Conservation (phyloP, 2,113 vertebrate species). For the Siniperca knerii region DNA sequence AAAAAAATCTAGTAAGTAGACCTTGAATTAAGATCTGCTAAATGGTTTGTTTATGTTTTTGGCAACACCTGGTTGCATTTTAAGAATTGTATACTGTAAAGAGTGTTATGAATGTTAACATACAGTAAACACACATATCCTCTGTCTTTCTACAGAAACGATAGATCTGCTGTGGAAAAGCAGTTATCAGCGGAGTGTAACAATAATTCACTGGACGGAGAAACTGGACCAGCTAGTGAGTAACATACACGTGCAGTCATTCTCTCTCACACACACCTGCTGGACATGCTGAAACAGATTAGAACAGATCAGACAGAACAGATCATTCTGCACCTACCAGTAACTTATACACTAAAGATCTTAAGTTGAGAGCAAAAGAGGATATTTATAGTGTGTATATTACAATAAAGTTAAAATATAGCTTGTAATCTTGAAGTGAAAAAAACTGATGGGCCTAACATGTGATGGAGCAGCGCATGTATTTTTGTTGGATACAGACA, state of each 20-base stretch:
- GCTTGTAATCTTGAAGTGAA: not conserved
- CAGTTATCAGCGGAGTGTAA: slow-evolving; percentile 72
- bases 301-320: not conserved
- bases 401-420: not conserved
- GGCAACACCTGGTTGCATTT: not conserved
- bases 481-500: no score
- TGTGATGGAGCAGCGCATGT: no score
- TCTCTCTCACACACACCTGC: not conserved
- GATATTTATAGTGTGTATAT: not conserved
- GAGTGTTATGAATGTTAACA: not conserved
- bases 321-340: no score
- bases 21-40: not conserved
- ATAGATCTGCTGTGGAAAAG: slow-evolving; percentile 48
- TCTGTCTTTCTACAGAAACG: slow-evolving; percentile 67
- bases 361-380: not conserved
- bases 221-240: slow-evolving; percentile 69
- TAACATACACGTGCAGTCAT: slow-evolving; percentile 41
- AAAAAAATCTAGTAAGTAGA: not conserved
- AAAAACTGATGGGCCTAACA: not conserved
- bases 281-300: slow-evolving; percentile 43
- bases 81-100: not conserved
- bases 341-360: no score
- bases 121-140: not conserved
- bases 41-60: not conserved
- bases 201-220: slow-evolving; percentile 73